These are phyloP conservation scores for Oncorhynchus kisutch DNA, from an alignment of 2,113 vertebrate species.

Conservation along the genomic window DNA sequence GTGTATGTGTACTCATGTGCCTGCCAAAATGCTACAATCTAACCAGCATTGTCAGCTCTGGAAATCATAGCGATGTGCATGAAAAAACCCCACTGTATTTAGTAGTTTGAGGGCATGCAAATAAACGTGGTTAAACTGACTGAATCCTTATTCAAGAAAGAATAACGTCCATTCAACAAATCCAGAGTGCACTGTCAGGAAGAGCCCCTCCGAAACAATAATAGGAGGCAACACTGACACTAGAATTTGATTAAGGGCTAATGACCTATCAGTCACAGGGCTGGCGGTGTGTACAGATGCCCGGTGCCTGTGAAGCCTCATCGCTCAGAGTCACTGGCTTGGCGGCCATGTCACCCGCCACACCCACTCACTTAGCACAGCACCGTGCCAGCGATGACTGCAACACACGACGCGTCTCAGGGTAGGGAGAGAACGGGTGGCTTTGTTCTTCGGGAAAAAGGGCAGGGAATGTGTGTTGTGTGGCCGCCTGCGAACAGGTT, in stretches of 20 bases:
- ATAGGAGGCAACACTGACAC: constrained; percentile 58
- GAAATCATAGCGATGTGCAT: neutral
- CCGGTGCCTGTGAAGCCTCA: constrained; percentile 69
- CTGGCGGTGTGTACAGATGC: constrained; percentile 61
- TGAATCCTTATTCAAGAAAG: neutral
- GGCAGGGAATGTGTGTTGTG: too few species aligned
- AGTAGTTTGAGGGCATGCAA: neutral
- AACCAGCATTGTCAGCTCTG: neutral
- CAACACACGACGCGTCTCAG: constrained; percentile 28
- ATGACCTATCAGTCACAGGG: constrained; percentile 70
- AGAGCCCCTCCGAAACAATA: constrained; percentile 56
- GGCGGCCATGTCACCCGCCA: constrained; percentile 62
- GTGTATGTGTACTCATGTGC: neutral
- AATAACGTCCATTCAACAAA: too few species aligned
- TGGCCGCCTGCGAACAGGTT: too few species aligned
- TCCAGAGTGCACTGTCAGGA: constrained; percentile 25
- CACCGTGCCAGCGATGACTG: too few species aligned
- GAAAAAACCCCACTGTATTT: too few species aligned
- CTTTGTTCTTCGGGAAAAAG: too few species aligned
- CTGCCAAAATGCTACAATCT: neutral
- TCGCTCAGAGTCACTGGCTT: constrained; percentile 69
- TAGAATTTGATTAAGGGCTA: constrained; percentile 72
- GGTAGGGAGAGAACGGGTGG: too few species aligned
- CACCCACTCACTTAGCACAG: constrained; percentile 2
- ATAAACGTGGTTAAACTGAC: constrained; percentile 18